Evolutionary conservation across 2,888 invertebrate genomes (phyloP), one percentile per base, ranked within the genome.

Genomic region (Aspidiotus rigidus): DNA sequence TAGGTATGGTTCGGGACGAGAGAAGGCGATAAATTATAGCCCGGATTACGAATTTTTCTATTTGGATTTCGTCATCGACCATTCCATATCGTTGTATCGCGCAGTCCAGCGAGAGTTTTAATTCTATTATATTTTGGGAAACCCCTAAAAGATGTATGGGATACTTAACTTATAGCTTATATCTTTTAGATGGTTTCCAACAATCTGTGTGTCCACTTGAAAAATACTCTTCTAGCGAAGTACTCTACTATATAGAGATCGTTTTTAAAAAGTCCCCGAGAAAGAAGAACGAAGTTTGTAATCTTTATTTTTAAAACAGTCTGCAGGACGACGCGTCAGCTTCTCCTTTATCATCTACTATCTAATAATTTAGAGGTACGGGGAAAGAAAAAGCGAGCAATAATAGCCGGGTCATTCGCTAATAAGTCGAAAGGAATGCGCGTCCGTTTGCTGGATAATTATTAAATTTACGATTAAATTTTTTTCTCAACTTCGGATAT

Each of bases 401-500:
- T 28, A 39, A 59, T 59, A 59, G 59, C 59, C 59, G 39, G 28
- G 28, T 28, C 59, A 59, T 15, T 59, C 59, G 59, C 59, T 59
- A 59, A 59, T 59, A 59, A 17, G 59, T 59, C 13, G 16, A 49
- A 11, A 49, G 59, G 59, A 59, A 59, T 59, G 59, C 39, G 56
- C 16, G 17, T 59, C 10, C 39, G 13, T 16, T 39, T 39, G 39
- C 28, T 13, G 59, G 59, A 59, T 59, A 59, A 28, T 59, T 59
- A 28, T 59, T 13, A 59, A 59, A 28, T 59, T 59, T 59, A 59
- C 59, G 59, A 59, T 17, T 59, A 9, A 59, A 28, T 59, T 56
- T 56, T 10, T 16, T 56, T 16, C 49, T 11, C 2, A n/a, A 49
- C n/a, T 11, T n/a, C n/a, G 49, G 10, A 49, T 13, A 49, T 49